Conservation (phyloP, 2,888 invertebrate genomes). For the Hirtodrosophila histrioides region DNA sequence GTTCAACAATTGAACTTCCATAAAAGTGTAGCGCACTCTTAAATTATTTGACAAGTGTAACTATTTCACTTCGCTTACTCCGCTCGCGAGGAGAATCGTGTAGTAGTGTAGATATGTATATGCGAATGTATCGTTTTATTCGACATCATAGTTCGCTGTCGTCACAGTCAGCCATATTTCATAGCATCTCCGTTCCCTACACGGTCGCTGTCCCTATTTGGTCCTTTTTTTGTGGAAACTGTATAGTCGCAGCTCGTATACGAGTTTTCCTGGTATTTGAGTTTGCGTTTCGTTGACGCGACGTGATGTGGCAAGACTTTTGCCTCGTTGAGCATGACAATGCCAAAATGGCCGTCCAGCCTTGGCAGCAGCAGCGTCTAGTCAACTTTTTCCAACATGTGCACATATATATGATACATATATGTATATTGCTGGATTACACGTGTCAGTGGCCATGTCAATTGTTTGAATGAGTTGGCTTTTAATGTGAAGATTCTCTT, state of each 20-base stretch:
- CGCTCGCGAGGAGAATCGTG: conserved; percentile 6
- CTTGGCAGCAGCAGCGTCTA: conserved; percentile 48
- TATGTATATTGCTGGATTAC: conserved; percentile 53
- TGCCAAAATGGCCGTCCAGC: conserved; percentile 31
- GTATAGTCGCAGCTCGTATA: conserved; percentile 25
- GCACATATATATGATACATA: conserved; percentile 2
- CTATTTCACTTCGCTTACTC: conserved; percentile 35
- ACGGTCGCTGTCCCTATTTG: conserved; percentile 24
- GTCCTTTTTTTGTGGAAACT: background rate
- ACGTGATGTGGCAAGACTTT: conserved; percentile 64
- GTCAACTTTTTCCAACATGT: conserved; percentile 33
- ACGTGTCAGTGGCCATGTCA: conserved; percentile 78
- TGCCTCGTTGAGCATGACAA: conserved; percentile 71
- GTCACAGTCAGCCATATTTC: conserved; percentile 66
- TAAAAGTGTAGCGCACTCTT: conserved; percentile 7
- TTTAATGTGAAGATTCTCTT: conserved; percentile 30
- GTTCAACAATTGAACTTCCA: conserved; percentile 2
- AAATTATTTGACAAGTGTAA: conserved; percentile 34
- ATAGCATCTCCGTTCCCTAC: conserved; percentile 54
- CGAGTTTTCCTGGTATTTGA: conserved; percentile 46
- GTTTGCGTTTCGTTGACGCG: conserved; percentile 68
- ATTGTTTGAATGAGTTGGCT: conserved; percentile 64
- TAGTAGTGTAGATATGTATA: conserved; percentile 5
- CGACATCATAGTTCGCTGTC: conserved; percentile 54
- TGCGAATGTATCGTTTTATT: conserved; percentile 27